Conservation (phyloP, 2,888 invertebrate genomes). For the Xanthia togata region DNA sequence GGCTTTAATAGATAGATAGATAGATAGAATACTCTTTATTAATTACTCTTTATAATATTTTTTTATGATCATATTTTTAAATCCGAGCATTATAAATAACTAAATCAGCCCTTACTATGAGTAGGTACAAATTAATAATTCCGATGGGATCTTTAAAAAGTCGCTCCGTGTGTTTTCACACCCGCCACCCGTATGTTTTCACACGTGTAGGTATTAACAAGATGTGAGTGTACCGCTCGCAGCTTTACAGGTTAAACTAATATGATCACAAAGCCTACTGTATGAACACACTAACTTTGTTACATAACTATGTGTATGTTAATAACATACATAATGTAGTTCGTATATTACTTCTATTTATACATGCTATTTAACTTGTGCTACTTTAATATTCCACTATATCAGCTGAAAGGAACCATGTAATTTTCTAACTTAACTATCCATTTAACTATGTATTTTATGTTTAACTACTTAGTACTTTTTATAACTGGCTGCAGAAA, state of each 20-base stretch:
- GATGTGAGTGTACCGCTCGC: constrained; percentile 41
- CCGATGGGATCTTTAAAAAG: neutral
- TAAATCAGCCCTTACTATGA: neutral
- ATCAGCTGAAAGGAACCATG: constrained; percentile 9
- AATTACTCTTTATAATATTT: too few relatives aligned
- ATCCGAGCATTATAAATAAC: neutral
- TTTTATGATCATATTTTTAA: neutral
- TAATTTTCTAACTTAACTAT: neutral
- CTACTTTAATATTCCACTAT: constrained; percentile 4
- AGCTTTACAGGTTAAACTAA: too few relatives aligned
- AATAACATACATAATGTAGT: neutral
- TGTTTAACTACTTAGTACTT: too few relatives aligned
- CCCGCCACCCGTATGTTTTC: constrained; percentile 24
- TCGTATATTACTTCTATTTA: constrained; percentile 4
- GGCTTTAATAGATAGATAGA: too few relatives aligned
- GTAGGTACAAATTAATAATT: neutral
- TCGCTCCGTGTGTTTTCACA: neutral
- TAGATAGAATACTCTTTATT: too few relatives aligned
- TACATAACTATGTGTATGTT: neutral
- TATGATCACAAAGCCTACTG: constrained; percentile 34
- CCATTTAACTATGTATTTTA: neutral
- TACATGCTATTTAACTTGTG: neutral
- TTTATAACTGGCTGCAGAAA: too few relatives aligned
- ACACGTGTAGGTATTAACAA: constrained; percentile 6
- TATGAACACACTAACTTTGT: constrained; percentile 14